These are phyloP conservation scores for Laticauda colubrina DNA, from an alignment of 2,113 vertebrate species.

Conservation along the genomic window DNA sequence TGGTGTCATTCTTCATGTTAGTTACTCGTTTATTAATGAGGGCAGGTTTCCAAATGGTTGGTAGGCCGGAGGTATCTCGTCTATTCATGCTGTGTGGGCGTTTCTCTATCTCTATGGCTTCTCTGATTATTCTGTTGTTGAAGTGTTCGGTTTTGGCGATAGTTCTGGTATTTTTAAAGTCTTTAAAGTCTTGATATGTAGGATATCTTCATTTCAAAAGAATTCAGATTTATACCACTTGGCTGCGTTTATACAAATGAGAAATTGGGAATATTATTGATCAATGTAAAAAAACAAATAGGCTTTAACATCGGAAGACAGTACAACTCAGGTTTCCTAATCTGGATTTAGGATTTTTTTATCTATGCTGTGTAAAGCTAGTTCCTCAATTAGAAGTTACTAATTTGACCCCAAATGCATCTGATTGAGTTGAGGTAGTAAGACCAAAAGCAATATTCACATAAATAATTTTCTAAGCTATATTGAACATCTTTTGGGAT, in stretches of 20 bases:
- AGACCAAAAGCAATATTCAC: background rate
- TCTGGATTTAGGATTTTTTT: background rate
- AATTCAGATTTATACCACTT: background rate
- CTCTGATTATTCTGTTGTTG: too few species aligned
- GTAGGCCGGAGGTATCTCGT: too few species aligned
- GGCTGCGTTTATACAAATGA: background rate
- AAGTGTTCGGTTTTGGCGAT: too few species aligned
- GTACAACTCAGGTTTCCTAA: background rate
- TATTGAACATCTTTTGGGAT: conserved; percentile 4
- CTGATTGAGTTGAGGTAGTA: background rate
- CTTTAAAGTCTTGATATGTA: too few species aligned
- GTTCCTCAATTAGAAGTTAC: background rate
- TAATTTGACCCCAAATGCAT: background rate
- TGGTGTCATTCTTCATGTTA: too few species aligned
- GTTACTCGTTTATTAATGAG: too few species aligned
- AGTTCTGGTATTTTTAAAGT: too few species aligned
- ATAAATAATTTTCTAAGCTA: background rate
- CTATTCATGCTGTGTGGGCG: too few species aligned
- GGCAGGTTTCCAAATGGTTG: too few species aligned
- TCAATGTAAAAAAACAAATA: background rate
- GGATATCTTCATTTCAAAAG: background rate
- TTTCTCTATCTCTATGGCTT: too few species aligned
- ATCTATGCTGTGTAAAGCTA: background rate
- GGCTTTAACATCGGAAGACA: background rate
- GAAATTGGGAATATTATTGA: too few species aligned